A percentile compares a stretch with the other conserved stretches of the same genome.
These are phyloP conservation scores for Hyperoplus immaculatus DNA, from an alignment of 2,797 vertebrate species.

Conservation along the genomic window DNA sequence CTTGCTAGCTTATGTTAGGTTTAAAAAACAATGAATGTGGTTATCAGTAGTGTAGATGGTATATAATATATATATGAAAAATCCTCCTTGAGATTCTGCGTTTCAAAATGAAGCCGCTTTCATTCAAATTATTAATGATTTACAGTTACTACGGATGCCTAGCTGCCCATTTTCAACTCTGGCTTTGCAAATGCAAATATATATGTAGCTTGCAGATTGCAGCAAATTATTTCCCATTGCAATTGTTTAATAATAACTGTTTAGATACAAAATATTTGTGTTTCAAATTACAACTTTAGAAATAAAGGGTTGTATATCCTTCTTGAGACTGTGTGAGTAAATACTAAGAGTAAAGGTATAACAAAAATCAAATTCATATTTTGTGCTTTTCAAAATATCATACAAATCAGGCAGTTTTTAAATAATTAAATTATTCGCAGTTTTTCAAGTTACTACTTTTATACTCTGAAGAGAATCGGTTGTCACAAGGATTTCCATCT, in stretches of 20 bases:
- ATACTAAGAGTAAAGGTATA: neutral
- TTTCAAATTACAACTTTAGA: too few species aligned
- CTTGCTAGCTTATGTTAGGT: neutral
- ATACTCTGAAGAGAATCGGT: constrained; percentile 21
- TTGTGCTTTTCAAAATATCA: neutral
- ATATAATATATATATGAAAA: neutral
- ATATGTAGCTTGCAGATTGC: too few species aligned
- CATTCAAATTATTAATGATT: too few species aligned
- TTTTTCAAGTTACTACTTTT: neutral
- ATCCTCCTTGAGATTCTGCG: too few species aligned
- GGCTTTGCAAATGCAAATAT: too few species aligned
- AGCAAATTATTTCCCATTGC: too few species aligned
- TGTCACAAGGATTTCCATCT: constrained; percentile 20
- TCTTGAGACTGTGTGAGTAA: neutral
- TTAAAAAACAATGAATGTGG: constrained; percentile 15
- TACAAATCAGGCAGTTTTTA: constrained; percentile 10
- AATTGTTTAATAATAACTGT: too few species aligned
- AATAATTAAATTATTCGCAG: neutral
- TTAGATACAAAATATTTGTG: too few species aligned
- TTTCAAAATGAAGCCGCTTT: too few species aligned
- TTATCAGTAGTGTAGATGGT: constrained; percentile 9
- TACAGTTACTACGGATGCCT: too few species aligned
- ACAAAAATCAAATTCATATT: neutral
- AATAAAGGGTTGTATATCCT: neutral
- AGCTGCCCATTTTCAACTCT: too few species aligned